phyloP scores from a whole-genome alignment of 2,113 vertebrate species.

The Nicator chloris region DNA sequence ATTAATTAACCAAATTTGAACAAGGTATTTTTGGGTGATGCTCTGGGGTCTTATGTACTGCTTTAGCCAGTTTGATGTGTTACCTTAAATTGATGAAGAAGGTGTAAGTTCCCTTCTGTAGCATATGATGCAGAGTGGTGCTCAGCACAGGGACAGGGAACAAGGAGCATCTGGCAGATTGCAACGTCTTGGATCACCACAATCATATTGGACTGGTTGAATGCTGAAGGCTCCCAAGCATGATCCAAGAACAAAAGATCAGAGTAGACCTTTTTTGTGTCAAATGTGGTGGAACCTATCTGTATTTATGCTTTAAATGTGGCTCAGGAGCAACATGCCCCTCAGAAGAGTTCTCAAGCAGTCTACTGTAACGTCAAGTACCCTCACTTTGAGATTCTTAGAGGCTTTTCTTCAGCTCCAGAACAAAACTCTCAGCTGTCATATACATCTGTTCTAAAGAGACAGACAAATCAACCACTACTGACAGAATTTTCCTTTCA shows the following conservation, averaged over 20 bases:
- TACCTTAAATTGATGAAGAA: background rate
- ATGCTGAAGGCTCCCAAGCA: background rate
- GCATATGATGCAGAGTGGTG: background rate
- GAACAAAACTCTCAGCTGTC: accelerated
- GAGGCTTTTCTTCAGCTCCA: background rate
- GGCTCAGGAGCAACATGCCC: background rate
- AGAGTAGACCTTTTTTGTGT: background rate
- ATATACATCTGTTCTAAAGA: background rate
- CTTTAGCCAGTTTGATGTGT: background rate
- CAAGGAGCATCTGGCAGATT: background rate
- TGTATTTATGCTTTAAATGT: background rate
- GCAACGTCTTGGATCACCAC: background rate
- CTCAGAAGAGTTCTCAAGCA: background rate
- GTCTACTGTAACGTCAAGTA: background rate
- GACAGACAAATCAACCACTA: background rate
- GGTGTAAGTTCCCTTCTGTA: background rate
- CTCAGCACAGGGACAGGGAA: background rate
- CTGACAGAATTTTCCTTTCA: background rate
- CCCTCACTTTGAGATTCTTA: background rate
- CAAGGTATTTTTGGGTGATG: background rate
- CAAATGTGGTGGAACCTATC: background rate
- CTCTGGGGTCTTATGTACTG: background rate
- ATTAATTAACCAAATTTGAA: background rate
- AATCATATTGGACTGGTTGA: background rate
- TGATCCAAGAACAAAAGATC: background rate